These are phyloP conservation scores for Adela reaumurella DNA, from an alignment of 2,888 invertebrate species.

Conservation along the genomic window DNA sequence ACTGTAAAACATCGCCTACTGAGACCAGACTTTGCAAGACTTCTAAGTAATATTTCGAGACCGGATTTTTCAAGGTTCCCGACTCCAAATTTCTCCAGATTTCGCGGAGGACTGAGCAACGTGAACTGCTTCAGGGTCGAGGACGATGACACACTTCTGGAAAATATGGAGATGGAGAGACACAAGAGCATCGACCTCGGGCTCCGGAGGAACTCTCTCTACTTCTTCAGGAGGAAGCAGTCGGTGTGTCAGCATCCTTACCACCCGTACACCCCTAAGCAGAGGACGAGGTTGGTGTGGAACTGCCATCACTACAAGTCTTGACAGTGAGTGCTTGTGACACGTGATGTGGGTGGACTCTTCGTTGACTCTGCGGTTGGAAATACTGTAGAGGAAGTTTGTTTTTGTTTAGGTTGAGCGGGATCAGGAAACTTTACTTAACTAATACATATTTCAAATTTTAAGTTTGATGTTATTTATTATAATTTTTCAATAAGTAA, in stretches of 20 bases:
- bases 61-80: not conserved
- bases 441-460: too few relatives aligned
- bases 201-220: constrained; percentile 37
- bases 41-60: not conserved
- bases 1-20: not conserved
- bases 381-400: too few relatives aligned
- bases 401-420: too few relatives aligned
- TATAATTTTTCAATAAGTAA: too few relatives aligned
- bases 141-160: constrained; percentile 23
- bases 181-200: constrained; percentile 43
- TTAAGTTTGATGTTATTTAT: too few relatives aligned
- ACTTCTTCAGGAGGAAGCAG: constrained; percentile 32
- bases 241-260: constrained; percentile 43
- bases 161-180: constrained; percentile 28
- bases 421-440: too few relatives aligned
- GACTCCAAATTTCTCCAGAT: constrained; percentile 17
- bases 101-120: constrained; percentile 26
- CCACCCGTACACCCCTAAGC: constrained; percentile 42
- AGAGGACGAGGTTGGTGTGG: constrained; percentile 24
- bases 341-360: too few relatives aligned
- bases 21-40: not conserved
- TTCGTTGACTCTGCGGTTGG: too few relatives aligned
- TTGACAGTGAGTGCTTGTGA: not conserved
- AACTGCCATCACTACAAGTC: not conserved
- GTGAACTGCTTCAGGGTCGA: constrained; percentile 30